Conservation (phyloP, 2,113 vertebrate species). For the Aptenodytes patagonicus region DNA sequence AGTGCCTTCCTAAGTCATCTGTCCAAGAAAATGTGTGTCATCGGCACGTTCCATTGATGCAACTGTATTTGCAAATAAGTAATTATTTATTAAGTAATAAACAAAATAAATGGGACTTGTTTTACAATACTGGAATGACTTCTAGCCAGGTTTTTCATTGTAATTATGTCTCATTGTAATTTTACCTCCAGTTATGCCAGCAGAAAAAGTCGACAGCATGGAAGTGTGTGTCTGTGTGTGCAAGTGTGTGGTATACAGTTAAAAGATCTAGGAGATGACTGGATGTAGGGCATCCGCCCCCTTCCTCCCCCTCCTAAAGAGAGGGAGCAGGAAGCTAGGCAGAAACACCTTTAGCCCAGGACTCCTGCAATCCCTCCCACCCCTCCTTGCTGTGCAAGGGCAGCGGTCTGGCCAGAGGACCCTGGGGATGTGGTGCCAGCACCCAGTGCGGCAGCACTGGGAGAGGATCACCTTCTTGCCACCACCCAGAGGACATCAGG, state of each 20-base stretch:
- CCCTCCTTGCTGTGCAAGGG: not conserved
- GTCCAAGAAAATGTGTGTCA: not conserved
- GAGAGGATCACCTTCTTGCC: not conserved
- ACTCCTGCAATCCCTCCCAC: accelerated
- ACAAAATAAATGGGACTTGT: conserved; percentile 33
- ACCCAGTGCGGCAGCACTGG: not conserved
- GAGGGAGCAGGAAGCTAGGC: not conserved
- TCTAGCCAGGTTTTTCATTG: not conserved
- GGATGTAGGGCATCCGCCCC: not conserved
- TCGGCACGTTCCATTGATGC: not conserved
- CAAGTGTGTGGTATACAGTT: not conserved
- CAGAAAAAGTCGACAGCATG: not conserved
- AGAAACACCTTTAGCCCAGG: not conserved
- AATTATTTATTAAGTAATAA: conserved; percentile 45
- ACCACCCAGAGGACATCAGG: not conserved
- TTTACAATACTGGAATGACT: conserved; percentile 25
- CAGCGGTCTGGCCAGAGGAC: not conserved
- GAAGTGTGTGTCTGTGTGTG: not conserved
- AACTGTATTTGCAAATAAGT: not conserved
- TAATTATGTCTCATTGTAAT: not conserved
- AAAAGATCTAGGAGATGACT: not conserved
- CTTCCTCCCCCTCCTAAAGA: not conserved
- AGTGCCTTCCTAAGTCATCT: not conserved
- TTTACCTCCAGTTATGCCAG: not conserved
- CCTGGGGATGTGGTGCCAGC: not conserved